Base-by-base conservation (phyloP, 2,888 invertebrate genomes). In the Epistrophella euchroma region DNA sequence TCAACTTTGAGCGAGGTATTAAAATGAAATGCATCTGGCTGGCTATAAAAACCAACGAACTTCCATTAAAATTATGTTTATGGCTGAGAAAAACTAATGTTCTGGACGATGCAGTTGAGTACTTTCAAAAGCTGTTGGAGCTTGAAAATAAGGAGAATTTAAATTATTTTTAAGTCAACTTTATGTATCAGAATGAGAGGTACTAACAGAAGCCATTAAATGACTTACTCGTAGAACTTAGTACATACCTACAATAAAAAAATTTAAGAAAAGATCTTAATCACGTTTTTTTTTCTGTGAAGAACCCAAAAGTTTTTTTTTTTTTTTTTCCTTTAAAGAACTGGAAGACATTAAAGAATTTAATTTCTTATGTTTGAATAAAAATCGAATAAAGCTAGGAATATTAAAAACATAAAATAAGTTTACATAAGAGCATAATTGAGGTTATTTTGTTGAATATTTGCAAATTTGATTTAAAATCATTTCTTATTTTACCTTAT, bases 51-150 rank as follows among this genome's bases (percentile, higher is more conserved):
- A 66, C 28, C 64, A 52, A 68, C 35, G 68, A 52, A 52, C 68
- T 68, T 68, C 50, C 68, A 52, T 68, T 25, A 68, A 52, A 68
- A 68, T 68, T 68, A 52, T 68, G 52, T 68, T 68, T 68, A 68
- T 52, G 68, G 25, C 35, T 13, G 32, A 37, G 52, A 25, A 64
- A 52, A 68, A 68, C 68, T 68, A 68, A 52, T 52, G 68, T 68
- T 52, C 68, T 52, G 68, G 68, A 68, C 68, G 60, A 68, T 68
- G 68, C 50, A 68, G 68, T 68, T 68, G 32, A 68, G 52, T 52
- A 37, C 68, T 32, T 68, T 50, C 1, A n/a, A 19, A 9, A 50
- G 6, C 22, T 52, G 22, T 37, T 68, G 52, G 68, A 68, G 50
- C 50, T 66, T 66, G 7, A 66, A 47, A 47, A 68, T 68, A 68